Conservation (phyloP, 2,888 invertebrate species). For the Vannuccia rotundouncinata region DNA sequence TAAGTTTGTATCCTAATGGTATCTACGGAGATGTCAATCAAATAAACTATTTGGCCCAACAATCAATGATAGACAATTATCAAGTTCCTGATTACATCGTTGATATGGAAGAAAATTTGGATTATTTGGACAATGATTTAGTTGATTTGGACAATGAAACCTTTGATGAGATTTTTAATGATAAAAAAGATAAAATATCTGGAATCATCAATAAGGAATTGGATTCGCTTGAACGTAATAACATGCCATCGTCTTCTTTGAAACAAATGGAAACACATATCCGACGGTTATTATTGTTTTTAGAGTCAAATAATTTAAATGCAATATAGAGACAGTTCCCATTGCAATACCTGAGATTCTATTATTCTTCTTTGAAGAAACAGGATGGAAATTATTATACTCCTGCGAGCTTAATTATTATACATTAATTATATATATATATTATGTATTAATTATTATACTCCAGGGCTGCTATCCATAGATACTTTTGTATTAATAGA, state of each 20-base stretch:
- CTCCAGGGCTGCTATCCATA: slow-evolving; percentile 22
- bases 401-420: slow-evolving; percentile 14
- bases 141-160: slow-evolving; percentile 19
- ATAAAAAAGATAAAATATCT: slow-evolving; percentile 14
- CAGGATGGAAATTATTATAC: slow-evolving; percentile 28
- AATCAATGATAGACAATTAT: slow-evolving; percentile 23
- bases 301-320: slow-evolving; percentile 13
- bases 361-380: slow-evolving; percentile 6
- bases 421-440: too few relatives aligned
- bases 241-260: slow-evolving; percentile 17
- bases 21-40: slow-evolving; percentile 17
- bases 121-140: slow-evolving; percentile 18
- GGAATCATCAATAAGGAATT: slow-evolving; percentile 19
- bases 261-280: slow-evolving; percentile 30
- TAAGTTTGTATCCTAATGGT: slow-evolving; percentile 17
- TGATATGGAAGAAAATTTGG: slow-evolving; percentile 20
- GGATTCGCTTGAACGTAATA: background rate
- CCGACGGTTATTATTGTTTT: slow-evolving; percentile 4
- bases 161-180: slow-evolving; percentile 18
- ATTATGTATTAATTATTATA: too few relatives aligned
- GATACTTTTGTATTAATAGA: slow-evolving; percentile 18
- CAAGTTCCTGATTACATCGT: slow-evolving; percentile 17
- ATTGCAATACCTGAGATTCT: slow-evolving; percentile 25
- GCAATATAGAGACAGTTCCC: background rate
- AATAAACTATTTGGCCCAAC: slow-evolving; percentile 23